Evolutionary conservation across 2,888 invertebrate species (phyloP).

Genomic region (Calameuta idolon): DNA sequence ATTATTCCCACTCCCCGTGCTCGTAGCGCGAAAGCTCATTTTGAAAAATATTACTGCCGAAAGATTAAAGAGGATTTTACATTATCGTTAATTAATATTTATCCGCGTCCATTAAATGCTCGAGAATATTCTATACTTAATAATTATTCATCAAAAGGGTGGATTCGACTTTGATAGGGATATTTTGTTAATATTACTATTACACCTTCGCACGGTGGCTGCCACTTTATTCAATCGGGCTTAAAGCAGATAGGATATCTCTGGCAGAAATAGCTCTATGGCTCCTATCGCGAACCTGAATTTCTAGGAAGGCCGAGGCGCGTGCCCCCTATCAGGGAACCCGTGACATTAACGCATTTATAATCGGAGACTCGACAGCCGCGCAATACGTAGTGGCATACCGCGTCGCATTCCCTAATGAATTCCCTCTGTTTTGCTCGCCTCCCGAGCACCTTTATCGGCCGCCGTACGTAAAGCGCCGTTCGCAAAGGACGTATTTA

Average conservation of each 20-base stretch:
- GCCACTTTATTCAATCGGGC: neutral
- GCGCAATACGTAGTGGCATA: conserved; percentile 21
- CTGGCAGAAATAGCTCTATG: neutral
- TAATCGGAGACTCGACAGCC: conserved; percentile 17
- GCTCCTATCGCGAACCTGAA: neutral
- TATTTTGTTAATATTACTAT: neutral
- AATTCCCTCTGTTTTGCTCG: conserved; percentile 24
- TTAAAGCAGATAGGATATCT: neutral
- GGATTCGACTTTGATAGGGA: neutral
- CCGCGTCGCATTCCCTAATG: conserved; percentile 22
- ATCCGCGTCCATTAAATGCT: neutral
- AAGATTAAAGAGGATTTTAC: neutral
- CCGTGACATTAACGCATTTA: conserved; percentile 23
- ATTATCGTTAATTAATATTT: neutral
- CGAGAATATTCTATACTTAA: neutral
- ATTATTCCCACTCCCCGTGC: neutral
- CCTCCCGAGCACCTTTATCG: conserved; percentile 19
- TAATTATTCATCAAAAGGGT: neutral
- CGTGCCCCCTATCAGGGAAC: conserved; percentile 22
- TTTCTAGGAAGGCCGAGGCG: conserved; percentile 17
- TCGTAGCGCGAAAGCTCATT: neutral
- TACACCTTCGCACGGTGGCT: rapidly evolving
- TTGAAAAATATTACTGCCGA: neutral
- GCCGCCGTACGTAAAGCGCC: conserved; percentile 15
- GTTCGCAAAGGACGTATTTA: neutral